These are phyloP conservation scores for Sebastolobus alascanus DNA, from an alignment of 2,797 vertebrate genomes.

Conservation along the genomic window DNA sequence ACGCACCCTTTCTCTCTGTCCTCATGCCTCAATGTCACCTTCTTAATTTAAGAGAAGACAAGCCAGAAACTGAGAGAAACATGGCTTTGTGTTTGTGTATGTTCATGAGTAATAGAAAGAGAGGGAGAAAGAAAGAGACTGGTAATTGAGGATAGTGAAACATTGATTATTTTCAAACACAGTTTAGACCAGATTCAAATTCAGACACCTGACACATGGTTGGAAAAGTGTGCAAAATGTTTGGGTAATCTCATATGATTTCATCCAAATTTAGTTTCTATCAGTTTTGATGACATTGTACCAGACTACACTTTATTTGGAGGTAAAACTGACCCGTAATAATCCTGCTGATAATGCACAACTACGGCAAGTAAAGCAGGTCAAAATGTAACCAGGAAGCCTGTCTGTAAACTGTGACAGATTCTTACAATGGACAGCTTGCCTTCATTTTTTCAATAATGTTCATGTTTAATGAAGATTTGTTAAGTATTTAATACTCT, in stretches of 20 bases:
- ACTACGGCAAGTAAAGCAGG: too few species aligned
- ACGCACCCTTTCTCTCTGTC: slow-evolving; percentile 10
- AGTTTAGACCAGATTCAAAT: background rate
- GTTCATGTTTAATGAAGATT: too few species aligned
- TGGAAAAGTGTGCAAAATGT: background rate
- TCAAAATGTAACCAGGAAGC: too few species aligned
- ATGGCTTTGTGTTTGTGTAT: background rate
- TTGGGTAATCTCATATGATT: background rate
- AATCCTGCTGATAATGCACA: too few species aligned
- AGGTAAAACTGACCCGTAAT: background rate
- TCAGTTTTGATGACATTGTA: background rate
- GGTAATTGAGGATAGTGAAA: background rate
- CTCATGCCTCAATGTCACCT: slow-evolving; percentile 6
- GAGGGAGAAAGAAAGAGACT: background rate
- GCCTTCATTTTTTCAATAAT: too few species aligned
- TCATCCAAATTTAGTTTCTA: background rate
- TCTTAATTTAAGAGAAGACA: background rate
- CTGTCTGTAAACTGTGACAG: too few species aligned
- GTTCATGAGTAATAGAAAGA: background rate
- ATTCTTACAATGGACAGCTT: too few species aligned
- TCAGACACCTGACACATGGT: background rate
- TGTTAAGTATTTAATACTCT: too few species aligned
- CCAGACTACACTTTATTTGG: background rate
- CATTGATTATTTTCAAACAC: background rate
- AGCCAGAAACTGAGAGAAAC: background rate